A percentile compares a stretch with the other conserved stretches of the same genome.
Conservation (phyloP, 1,140 invertebrate species). For the Colletes gigas region DNA sequence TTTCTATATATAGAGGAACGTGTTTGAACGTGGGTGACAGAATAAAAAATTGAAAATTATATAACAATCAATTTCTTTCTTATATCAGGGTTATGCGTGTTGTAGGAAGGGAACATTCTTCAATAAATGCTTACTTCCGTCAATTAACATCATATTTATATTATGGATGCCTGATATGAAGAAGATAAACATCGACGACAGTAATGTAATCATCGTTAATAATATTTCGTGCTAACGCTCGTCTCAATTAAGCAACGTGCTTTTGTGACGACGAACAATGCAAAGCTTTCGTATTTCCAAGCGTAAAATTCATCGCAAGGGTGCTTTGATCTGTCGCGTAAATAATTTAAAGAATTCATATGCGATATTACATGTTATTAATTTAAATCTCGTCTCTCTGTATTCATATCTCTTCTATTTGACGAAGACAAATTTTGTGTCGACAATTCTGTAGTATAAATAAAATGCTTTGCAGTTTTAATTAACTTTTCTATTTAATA, state of each 20-base stretch:
- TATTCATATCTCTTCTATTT: background rate
- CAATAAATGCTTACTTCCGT: background rate
- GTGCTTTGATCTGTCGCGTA: background rate
- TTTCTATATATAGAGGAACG: background rate
- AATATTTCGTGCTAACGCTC: constrained; percentile 17
- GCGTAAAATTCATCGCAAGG: too few relatives aligned
- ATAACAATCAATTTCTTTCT: background rate
- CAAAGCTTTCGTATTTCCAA: background rate
- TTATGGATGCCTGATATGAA: background rate
- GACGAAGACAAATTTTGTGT: background rate
- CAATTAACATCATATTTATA: background rate
- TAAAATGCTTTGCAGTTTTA: background rate
- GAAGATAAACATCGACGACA: background rate
- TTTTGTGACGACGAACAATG: background rate
- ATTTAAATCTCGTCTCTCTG: too few relatives aligned
- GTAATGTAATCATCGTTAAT: constrained; percentile 34
- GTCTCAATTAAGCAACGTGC: constrained; percentile 8
- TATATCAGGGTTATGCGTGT: too few relatives aligned
- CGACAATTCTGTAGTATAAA: background rate
- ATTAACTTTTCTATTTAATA: background rate
- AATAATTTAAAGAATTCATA: background rate
- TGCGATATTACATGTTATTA: background rate
- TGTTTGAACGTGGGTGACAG: background rate
- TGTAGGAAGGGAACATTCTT: background rate
- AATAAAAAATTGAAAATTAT: background rate